phyloP scores from a whole-genome alignment of 2,797 vertebrate genomes.

The Fringilla coelebs region DNA sequence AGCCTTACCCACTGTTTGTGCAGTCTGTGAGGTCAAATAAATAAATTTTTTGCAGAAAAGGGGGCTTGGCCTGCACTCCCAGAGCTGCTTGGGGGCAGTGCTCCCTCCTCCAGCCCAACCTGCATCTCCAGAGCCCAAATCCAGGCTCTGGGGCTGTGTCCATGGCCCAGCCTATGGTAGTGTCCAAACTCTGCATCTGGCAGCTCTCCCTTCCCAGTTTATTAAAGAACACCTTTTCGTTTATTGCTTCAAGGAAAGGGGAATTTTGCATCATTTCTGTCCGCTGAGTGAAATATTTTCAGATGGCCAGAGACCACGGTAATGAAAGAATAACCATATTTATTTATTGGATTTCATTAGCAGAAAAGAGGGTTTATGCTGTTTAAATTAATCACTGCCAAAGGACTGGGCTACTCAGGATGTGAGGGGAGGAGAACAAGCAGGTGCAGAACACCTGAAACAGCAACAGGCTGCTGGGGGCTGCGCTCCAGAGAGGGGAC shows the following conservation, averaged over 20 bases:
- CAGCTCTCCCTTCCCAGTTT: not conserved
- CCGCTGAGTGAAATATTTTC: not conserved
- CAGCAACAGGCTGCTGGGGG: slow-evolving; percentile 19
- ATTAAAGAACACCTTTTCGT: not conserved
- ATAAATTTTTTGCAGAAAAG: not conserved
- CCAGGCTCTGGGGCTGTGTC: not conserved
- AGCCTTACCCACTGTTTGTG: not conserved
- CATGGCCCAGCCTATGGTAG: accelerated
- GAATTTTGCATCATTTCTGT: slow-evolving; percentile 22
- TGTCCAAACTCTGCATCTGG: not conserved
- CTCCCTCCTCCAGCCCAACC: not conserved
- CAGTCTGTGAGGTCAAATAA: not conserved
- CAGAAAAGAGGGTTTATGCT: not conserved
- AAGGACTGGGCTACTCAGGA: slow-evolving; percentile 3
- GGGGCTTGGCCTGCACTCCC: not conserved
- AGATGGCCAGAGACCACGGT: not conserved
- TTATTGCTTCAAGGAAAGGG: slow-evolving; percentile 23
- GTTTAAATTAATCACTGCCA: slow-evolving; percentile 56
- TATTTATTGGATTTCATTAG: slow-evolving; percentile 46
- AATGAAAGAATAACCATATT: slow-evolving; percentile 36
- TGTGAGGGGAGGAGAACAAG: not conserved
- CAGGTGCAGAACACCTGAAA: slow-evolving; percentile 67
- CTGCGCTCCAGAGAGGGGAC: slow-evolving; percentile 1
- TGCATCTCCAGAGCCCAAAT: not conserved
- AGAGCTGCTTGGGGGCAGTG: not conserved